Conservation (phyloP, 2,888 invertebrate species). For the Luperina testacea region DNA sequence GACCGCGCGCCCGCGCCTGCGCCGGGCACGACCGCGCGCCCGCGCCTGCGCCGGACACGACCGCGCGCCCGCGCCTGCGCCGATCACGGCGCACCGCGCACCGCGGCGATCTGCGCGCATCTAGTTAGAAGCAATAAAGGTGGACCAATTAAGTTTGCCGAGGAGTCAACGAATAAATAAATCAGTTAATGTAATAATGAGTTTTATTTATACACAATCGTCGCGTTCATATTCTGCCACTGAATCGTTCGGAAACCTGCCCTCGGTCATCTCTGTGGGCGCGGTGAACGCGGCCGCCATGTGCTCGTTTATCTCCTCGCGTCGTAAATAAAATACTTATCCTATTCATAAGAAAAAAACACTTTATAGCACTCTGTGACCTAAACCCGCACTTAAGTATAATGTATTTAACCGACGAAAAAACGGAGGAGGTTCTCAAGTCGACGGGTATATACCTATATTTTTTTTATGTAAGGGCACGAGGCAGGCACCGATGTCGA, state of each 20-base stretch:
- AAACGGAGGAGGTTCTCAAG: too few relatives aligned
- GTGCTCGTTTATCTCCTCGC: too few relatives aligned
- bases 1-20: conserved; percentile 65
- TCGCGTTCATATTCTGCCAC: neutral
- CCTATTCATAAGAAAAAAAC: too few relatives aligned
- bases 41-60: conserved; percentile 33
- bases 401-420: too few relatives aligned
- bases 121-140: conserved; percentile 87
- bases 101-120: conserved; percentile 67
- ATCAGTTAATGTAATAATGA: conserved; percentile 83
- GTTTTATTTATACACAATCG: conserved; percentile 65
- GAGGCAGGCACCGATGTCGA: too few relatives aligned
- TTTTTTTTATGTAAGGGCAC: too few relatives aligned
- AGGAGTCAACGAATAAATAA: conserved; percentile 89
- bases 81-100: conserved; percentile 44
- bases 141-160: conserved; percentile 89
- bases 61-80: conserved; percentile 41
- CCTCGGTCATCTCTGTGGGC: neutral
- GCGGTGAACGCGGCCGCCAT: neutral
- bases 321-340: too few relatives aligned
- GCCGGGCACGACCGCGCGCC: conserved; percentile 67
- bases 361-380: too few relatives aligned
- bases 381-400: too few relatives aligned
- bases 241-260: neutral
- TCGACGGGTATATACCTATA: too few relatives aligned